A percentile compares a stretch with the other conserved stretches of the same genome.
phyloP scores from a whole-genome alignment of 2,797 vertebrate genomes.

The Onychomys arenicola region DNA sequence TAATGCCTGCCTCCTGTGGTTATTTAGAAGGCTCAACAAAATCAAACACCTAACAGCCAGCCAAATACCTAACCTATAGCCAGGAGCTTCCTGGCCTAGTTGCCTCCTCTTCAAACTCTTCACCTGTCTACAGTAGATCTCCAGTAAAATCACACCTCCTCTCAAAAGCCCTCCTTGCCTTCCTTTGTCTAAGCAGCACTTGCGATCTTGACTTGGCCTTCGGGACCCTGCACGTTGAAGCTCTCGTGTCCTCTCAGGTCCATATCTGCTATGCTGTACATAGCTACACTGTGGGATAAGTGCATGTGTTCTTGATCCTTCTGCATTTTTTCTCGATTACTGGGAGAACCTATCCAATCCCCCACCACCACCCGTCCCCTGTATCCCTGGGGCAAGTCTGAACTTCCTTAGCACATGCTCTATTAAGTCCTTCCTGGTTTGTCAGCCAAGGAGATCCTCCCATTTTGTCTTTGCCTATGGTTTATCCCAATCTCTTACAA shows the following conservation, averaged over 20 bases:
- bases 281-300: not conserved
- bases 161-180: not conserved
- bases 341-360: not conserved
- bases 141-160: not conserved
- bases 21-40: slow-evolving; percentile 1
- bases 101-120: not conserved
- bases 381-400: not conserved
- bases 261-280: not conserved
- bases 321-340: fast-evolving
- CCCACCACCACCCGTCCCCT: too few species aligned
- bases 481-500: not conserved
- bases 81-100: not conserved
- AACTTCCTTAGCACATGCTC: fast-evolving
- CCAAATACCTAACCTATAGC: not conserved
- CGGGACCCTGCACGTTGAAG: not conserved
- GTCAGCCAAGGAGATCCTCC: not conserved
- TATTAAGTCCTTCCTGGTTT: not conserved
- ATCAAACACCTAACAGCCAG: not conserved
- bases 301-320: not conserved
- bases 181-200: not conserved
- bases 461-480: not conserved
- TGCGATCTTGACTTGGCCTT: not conserved
- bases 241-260: too few species aligned
- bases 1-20: not conserved
- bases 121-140: not conserved